Base-by-base conservation (phyloP, 2,797 vertebrate genomes). In the Sebastes kiyomatsui region DNA sequence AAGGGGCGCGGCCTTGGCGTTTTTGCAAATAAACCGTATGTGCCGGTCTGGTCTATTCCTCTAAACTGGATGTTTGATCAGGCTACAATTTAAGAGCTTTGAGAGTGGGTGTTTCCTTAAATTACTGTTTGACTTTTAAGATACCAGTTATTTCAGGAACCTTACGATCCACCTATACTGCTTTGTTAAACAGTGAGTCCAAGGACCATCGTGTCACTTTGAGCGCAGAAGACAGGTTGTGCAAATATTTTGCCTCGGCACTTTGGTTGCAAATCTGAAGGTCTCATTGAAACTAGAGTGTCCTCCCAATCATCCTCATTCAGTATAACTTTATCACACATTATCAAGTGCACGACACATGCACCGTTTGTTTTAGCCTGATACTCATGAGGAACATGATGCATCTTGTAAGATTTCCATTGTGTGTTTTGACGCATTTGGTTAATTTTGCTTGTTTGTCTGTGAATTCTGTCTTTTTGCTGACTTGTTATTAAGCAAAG, bases 401-500 rank as follows among this genome's bases (percentile, higher is more conserved):
- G 16, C 2, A 60, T 59, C 14, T 23, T 20, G 5, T 18, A 10
- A 67, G 32, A 22, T 59, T n/a, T 52, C 8, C n/a, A 8, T 22
- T 72, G 8, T 66, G 23, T 61, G 25, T 58, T 67, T 58, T 28
- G 10, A 62, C 22, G 2, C 5, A 28, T 70, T 71, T 38, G 30
- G 3, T 59, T 22, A 13, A 42, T 64, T 22, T 11, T 56, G 25
- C 25, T 38, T 23, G 7, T 72, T 46, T 59, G 18, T 59, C 32
- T 33, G 18, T 60, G 58, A 79, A 82, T 65, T 61, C 9, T 22
- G 65, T 74, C 12, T 78, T 75, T 76, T 33, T 69, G 55, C 5
- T n/a, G 42, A 56, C 20, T 32, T 60, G 30, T 55, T 80, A 46
- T 82, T 38, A 80, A 81, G 72, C 64, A 86, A 72, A 60, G 5